These are phyloP conservation scores for Gobionotothen gibberifrons DNA, from an alignment of 2,797 vertebrate species.

Conservation along the genomic window DNA sequence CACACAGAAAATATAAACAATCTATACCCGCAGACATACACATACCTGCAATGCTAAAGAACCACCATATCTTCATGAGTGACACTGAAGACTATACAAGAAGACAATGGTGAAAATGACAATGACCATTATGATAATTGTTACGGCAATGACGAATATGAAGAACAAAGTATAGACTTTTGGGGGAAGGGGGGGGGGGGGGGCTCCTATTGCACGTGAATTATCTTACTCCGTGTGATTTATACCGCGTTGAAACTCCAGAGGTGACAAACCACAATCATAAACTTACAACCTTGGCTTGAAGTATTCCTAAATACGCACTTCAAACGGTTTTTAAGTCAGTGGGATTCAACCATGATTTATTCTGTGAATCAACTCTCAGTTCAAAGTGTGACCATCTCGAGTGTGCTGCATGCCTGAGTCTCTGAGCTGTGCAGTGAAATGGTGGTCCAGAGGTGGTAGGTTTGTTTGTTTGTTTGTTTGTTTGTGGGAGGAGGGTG, in stretches of 20 bases:
- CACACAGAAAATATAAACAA: conserved; percentile 55
- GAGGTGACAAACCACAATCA: conserved; percentile 62
- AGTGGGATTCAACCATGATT: conserved; percentile 57
- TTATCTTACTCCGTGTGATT: conserved; percentile 99
- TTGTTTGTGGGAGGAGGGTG: conserved; percentile 21
- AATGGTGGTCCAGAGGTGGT: conserved; percentile 72
- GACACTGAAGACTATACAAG: conserved; percentile 69
- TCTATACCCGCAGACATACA: conserved; percentile 57
- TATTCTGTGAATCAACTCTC: conserved; percentile 46
- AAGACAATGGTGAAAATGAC: conserved; percentile 65
- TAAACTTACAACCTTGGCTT: conserved; percentile 67
- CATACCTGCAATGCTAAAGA: conserved; percentile 66
- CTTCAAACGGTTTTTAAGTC: conserved; percentile 62
- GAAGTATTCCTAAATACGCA: conserved; percentile 77
- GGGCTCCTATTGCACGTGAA: conserved; percentile 97
- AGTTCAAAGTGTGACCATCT: conserved; percentile 71
- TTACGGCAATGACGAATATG: conserved; percentile 81
- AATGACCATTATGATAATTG: conserved; percentile 73
- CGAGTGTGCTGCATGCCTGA: conserved; percentile 88
- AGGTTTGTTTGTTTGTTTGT: conserved; percentile 85
- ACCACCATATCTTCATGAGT: conserved; percentile 85
- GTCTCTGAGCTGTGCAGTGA: conserved; percentile 75
- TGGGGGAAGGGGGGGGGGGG: conserved; percentile 61
- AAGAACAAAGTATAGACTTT: conserved; percentile 76
- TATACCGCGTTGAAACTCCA: conserved; percentile 87